Percentiles rank a stretch among this genome's conserved stretches.
These are phyloP conservation scores for Lycophotia porphyrea DNA, from an alignment of 2,888 invertebrate genomes.

Conservation along the genomic window DNA sequence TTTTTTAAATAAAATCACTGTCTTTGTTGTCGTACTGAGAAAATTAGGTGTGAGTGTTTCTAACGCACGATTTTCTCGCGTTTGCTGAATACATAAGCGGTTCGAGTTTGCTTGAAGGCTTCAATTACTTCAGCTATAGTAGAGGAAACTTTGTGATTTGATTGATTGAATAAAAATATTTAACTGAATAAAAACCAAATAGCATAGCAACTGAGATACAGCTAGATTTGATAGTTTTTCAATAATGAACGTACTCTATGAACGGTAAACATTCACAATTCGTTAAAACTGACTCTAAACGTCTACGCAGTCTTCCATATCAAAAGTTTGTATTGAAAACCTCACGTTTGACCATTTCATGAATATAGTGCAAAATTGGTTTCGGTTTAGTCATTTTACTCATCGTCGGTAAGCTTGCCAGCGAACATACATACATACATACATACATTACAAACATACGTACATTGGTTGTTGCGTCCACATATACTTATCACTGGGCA, in stretches of 20 bases:
- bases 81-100: conserved; percentile 42
- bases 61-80: conserved; percentile 23
- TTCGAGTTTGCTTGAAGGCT: conserved; percentile 18
- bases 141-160: background rate
- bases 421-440: no score
- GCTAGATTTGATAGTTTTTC: background rate
- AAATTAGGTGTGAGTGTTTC: conserved; percentile 31
- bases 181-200: background rate
- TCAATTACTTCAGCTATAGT: background rate
- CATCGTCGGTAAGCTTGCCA: background rate
- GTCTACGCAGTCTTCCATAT: background rate
- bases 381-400: background rate
- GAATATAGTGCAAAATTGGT: background rate
- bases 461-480: background rate
- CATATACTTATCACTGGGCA: conserved; percentile 15
- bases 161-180: background rate
- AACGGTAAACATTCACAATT: background rate
- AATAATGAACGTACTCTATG: background rate
- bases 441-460: no score
- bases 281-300: background rate
- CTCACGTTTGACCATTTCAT: background rate
- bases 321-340: background rate
- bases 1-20: background rate
- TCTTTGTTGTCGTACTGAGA: conserved; percentile 15
- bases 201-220: background rate